Conservation (phyloP, 2,888 invertebrate genomes). For the Tiliacea aurago region DNA sequence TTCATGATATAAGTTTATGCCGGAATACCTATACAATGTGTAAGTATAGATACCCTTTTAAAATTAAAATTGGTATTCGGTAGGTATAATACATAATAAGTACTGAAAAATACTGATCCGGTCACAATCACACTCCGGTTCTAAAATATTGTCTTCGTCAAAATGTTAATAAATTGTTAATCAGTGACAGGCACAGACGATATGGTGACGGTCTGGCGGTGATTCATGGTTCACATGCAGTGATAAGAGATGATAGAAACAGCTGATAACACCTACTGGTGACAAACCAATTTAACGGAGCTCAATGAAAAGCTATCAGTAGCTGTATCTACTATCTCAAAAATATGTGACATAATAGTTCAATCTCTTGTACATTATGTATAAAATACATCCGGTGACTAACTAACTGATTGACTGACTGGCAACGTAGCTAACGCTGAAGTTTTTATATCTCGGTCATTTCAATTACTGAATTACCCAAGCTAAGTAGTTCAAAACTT, state of each 20-base stretch:
- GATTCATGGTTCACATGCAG: conserved; percentile 5
- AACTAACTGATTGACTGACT: background rate
- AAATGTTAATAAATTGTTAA: background rate
- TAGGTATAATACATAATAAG: background rate
- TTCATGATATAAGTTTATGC: no score
- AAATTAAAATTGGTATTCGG: background rate
- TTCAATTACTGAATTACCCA: background rate
- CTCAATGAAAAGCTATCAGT: conserved; percentile 13
- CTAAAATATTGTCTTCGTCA: background rate
- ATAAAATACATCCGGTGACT: conserved; percentile 12
- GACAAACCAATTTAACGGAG: background rate
- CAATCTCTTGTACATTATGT: background rate
- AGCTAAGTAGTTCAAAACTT: no score
- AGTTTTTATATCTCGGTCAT: background rate
- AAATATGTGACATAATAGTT: background rate
- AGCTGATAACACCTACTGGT: background rate
- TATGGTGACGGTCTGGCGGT: background rate
- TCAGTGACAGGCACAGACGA: background rate
- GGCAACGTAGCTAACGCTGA: background rate
- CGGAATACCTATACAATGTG: no score
- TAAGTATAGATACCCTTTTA: no score
- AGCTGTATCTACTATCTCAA: background rate
- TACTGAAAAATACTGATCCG: background rate
- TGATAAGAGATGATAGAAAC: background rate
- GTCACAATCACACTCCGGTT: background rate